Conservation (phyloP, 2,113 vertebrate genomes). For the Nicator chloris region DNA sequence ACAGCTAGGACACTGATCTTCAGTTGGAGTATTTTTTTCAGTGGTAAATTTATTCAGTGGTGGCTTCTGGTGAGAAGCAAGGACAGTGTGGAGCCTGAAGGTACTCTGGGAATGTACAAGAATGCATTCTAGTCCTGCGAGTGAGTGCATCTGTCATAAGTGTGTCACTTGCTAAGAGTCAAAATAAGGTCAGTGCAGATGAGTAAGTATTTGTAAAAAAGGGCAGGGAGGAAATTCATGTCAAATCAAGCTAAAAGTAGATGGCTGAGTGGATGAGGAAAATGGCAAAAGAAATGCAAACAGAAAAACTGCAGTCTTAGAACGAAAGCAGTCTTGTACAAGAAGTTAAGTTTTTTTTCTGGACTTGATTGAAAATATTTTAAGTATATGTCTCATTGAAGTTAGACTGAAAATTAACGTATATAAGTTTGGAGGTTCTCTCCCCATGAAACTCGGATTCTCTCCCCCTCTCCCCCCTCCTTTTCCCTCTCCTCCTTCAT, state of each 20-base stretch:
- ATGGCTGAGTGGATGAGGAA: background rate
- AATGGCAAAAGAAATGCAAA: background rate
- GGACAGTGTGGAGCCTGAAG: background rate
- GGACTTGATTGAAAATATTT: background rate
- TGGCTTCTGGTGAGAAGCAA: background rate
- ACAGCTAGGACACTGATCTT: background rate
- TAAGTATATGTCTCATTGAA: background rate
- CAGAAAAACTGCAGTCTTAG: background rate
- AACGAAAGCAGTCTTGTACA: background rate
- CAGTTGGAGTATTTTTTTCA: background rate
- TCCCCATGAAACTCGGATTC: background rate
- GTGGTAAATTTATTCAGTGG: background rate
- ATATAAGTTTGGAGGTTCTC: background rate
- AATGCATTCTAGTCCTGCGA: background rate
- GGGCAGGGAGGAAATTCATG: slow-evolving; percentile 1
- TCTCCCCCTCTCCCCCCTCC: fast-evolving
- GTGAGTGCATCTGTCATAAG: background rate
- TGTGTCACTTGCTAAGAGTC: slow-evolving; percentile 17
- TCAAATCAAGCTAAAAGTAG: slow-evolving; percentile 22
- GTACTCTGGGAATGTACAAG: background rate
- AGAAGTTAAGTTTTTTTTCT: background rate
- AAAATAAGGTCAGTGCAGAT: slow-evolving; percentile 56
- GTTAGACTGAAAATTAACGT: background rate
- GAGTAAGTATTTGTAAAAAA: slow-evolving; percentile 35
- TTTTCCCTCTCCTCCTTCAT: background rate